Evolutionary conservation across 2,113 vertebrate species (phyloP).

Genomic region (Antechinus flavipes): DNA sequence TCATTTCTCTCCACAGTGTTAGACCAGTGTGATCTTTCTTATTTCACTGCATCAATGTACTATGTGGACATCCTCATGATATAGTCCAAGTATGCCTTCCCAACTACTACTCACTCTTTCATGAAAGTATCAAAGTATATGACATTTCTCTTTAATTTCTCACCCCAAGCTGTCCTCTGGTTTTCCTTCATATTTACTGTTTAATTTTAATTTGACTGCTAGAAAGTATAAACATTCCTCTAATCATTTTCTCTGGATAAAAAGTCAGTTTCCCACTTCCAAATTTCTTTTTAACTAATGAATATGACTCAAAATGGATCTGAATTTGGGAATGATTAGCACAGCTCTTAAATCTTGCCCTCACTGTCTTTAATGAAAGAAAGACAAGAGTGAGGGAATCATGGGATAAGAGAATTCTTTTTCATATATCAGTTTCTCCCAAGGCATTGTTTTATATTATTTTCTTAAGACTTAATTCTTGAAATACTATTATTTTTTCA

Average conservation of each 20-base stretch:
- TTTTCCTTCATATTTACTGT: background rate
- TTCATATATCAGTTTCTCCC: background rate
- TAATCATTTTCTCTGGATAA: constrained; percentile 11
- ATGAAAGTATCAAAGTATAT: accelerated
- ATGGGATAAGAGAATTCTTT: background rate
- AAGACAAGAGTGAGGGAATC: background rate
- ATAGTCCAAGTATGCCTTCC: background rate
- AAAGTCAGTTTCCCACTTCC: background rate
- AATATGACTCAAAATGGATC: background rate
- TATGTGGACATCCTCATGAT: background rate
- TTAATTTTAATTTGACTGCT: background rate
- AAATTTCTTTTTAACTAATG: background rate
- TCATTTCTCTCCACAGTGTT: accelerated
- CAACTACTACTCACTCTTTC: accelerated
- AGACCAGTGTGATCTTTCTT: background rate
- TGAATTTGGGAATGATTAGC: background rate
- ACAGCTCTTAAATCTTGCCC: background rate
- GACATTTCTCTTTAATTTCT: accelerated
- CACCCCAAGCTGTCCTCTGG: background rate
- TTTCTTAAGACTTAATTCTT: background rate
- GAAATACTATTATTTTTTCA: accelerated
- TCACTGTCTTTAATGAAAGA: background rate
- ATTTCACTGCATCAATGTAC: background rate
- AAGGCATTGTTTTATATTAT: background rate
- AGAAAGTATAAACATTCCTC: background rate